These are phyloP conservation scores for Regulus satrapa DNA, from an alignment of 2,113 vertebrate genomes.

Conservation along the genomic window DNA sequence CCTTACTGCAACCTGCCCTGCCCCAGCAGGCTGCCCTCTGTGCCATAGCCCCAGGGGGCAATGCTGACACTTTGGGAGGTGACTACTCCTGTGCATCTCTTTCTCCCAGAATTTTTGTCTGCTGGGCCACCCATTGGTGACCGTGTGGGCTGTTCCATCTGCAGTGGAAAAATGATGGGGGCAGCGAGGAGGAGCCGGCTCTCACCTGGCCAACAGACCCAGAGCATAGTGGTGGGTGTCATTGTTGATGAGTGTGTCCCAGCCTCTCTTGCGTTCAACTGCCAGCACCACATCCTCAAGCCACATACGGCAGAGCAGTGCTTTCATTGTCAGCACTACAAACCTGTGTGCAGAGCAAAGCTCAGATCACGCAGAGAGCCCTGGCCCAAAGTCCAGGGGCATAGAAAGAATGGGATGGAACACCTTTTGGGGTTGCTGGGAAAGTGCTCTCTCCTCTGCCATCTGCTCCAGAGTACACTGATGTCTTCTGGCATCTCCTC, in stretches of 20 bases:
- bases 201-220: background rate
- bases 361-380: background rate
- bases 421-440: background rate
- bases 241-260: background rate
- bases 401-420: background rate
- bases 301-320: background rate
- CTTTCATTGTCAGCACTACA: background rate
- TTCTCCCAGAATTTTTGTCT: background rate
- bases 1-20: background rate
- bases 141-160: too few species aligned
- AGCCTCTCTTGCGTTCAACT: background rate
- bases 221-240: background rate
- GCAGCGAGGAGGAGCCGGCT: background rate
- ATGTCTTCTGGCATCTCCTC: background rate
- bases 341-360: background rate
- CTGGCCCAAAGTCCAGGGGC: background rate
- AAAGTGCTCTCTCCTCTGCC: background rate
- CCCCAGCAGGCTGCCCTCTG: background rate
- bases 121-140: background rate
- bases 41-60: background rate
- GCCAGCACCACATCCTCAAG: background rate
- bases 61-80: background rate
- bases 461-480: background rate
- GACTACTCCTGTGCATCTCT: background rate
- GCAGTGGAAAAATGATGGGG: background rate